Base-by-base conservation (phyloP, 2,113 vertebrate species). In the Plecotus auritus region DNA sequence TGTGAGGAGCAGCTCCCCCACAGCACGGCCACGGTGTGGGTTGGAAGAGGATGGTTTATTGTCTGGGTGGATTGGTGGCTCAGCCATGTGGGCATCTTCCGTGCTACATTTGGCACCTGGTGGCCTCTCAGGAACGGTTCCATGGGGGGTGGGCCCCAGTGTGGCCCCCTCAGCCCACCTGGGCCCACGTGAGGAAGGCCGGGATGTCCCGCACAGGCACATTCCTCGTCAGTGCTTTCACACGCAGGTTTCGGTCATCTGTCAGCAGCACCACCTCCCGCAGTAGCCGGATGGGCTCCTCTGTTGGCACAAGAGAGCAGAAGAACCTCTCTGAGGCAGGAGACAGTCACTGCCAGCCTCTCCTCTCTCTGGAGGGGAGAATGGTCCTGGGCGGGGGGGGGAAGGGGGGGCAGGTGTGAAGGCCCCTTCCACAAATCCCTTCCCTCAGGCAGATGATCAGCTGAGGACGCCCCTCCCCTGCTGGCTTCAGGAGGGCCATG, bases 191-290 rank as follows among this genome's bases (percentile, higher is more conserved):
- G 96, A 99, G 99, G 98, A 99, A 99, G 83, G 99, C 99, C 0
- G 99, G 99, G 98, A 99, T 99, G 98, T 99, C 99, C 85, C 99
- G 98, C 82, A 99, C 99, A 0, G 99, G 99, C 91, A 99, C 99
- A 56, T 99, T 99, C 93, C 99, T 99, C 11, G 99, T 99, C 98
- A 99, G 92, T 0, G 99, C 99, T 98, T 99, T 99, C 94, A 99
- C 99, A 4, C 99, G 98, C 90, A 99, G 99, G 98, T 99, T 99
- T 42, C 99, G 99, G 98, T 99, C 99, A 20, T 99, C 99, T 0
- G 99, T 99, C 90, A 99, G 98, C 93, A 99, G 98, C 69, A 99
- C 99, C 97, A 99, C 99, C 97, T 99, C 99, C 96, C 99, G 98
- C 22, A 99, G 98, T 64, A 99, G 98, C 83, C 98, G 99, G 97